phyloP scores from a whole-genome alignment of 2,113 vertebrate species.

The Pontoporia blainvillei region DNA sequence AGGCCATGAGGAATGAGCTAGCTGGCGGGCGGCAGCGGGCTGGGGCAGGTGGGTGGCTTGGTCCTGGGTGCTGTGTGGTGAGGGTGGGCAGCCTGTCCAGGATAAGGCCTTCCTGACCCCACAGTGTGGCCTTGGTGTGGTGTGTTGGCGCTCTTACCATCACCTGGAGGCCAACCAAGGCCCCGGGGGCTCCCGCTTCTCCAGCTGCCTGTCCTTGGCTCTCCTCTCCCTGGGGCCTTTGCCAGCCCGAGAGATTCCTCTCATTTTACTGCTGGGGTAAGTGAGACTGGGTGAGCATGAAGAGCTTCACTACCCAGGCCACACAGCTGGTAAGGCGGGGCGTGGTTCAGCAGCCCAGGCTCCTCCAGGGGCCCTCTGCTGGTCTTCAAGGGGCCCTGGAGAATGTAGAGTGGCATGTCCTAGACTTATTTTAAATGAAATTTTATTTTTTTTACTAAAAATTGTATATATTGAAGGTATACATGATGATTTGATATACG shows the following conservation, averaged over 20 bases:
- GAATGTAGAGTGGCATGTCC: neutral
- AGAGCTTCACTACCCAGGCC: neutral
- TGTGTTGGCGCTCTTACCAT: neutral
- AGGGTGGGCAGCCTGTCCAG: neutral
- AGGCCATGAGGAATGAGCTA: rapidly evolving
- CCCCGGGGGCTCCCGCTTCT: neutral
- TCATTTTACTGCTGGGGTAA: neutral
- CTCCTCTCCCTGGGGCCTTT: neutral
- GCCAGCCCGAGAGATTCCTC: neutral
- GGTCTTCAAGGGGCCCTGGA: no score
- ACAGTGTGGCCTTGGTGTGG: neutral
- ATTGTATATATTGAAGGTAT: neutral
- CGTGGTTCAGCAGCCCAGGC: neutral
- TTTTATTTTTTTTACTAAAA: neutral
- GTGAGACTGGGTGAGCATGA: neutral
- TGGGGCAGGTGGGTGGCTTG: no score
- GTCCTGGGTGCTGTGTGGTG: neutral
- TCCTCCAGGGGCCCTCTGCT: neutral
- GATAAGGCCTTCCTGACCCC: neutral
- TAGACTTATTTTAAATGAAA: neutral
- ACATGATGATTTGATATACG: neutral
- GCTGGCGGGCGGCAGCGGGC: no score
- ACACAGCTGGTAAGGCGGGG: neutral
- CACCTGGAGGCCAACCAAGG: neutral
- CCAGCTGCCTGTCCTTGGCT: no score